phyloP scores from a whole-genome alignment of 2,797 vertebrate species.

The Vespertilio murinus region DNA sequence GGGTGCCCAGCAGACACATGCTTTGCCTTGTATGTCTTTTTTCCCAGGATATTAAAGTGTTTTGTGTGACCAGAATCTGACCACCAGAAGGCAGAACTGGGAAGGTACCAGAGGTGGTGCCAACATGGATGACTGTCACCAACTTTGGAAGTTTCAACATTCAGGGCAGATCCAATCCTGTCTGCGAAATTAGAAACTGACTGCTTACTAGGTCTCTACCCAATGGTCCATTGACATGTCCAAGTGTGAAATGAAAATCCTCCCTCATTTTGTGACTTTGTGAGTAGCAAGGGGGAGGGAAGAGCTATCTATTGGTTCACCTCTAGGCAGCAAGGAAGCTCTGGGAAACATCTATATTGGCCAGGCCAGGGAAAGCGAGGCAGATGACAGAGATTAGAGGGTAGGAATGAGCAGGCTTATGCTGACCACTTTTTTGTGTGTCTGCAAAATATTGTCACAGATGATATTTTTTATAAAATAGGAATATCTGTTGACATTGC shows the following conservation, averaged over 20 bases:
- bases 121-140: neutral
- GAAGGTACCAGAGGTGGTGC: neutral
- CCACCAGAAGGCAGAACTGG: neutral
- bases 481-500: neutral
- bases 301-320: neutral
- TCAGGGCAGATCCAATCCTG: neutral
- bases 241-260: neutral
- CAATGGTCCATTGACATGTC: neutral
- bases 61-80: neutral
- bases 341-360: neutral
- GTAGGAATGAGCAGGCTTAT: neutral
- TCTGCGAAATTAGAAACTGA: neutral
- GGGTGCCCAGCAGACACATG: neutral
- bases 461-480: neutral
- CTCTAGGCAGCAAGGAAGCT: neutral
- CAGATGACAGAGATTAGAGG: neutral
- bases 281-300: too few species aligned
- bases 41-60: neutral
- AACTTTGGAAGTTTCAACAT: neutral
- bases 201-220: neutral
- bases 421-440: neutral
- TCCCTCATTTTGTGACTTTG: neutral
- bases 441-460: neutral
- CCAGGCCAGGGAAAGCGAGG: neutral
- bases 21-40: neutral